A percentile compares a stretch with the other conserved stretches of the same genome.
phyloP scores from a whole-genome alignment of 2,888 invertebrate species.

The Fragum whitleyi region DNA sequence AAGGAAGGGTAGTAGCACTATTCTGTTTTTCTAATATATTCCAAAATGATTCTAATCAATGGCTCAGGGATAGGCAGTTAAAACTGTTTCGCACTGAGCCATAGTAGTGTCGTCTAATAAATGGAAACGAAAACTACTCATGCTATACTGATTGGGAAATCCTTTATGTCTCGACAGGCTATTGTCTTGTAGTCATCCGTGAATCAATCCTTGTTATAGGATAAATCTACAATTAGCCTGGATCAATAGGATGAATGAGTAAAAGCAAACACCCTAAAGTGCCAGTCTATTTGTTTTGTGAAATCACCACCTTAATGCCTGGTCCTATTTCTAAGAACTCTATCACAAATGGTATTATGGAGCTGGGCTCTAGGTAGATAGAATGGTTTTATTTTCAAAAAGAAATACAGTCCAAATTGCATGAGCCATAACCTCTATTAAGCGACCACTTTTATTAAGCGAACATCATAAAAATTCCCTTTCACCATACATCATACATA shows the following conservation, averaged over 20 bases:
- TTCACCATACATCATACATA: too few species aligned
- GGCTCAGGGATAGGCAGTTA: too few species aligned
- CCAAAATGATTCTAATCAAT: too few species aligned
- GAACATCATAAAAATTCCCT: too few species aligned
- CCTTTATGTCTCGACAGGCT: not conserved
- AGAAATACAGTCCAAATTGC: too few species aligned
- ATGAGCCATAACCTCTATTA: too few species aligned
- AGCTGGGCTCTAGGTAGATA: too few species aligned
- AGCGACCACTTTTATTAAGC: too few species aligned
- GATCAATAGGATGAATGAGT: slow-evolving; percentile 15
- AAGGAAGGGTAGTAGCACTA: too few species aligned
- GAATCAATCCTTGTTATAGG: slow-evolving; percentile 18
- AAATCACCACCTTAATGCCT: slow-evolving; percentile 13
- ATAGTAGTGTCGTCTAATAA: not conserved
- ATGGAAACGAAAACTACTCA: not conserved
- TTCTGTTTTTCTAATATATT: too few species aligned
- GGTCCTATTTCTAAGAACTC: not conserved
- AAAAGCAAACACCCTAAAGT: slow-evolving; percentile 10
- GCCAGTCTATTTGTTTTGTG: slow-evolving; percentile 14
- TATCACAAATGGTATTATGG: not conserved
- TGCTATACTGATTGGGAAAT: not conserved
- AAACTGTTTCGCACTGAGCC: too few species aligned
- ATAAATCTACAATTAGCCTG: slow-evolving; percentile 6
- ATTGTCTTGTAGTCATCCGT: slow-evolving; percentile 11
- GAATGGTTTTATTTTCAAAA: too few species aligned